Percentiles rank a stretch among this genome's conserved stretches.
phyloP scores from a whole-genome alignment of 2,797 vertebrate genomes.

The Mus minutoides region DNA sequence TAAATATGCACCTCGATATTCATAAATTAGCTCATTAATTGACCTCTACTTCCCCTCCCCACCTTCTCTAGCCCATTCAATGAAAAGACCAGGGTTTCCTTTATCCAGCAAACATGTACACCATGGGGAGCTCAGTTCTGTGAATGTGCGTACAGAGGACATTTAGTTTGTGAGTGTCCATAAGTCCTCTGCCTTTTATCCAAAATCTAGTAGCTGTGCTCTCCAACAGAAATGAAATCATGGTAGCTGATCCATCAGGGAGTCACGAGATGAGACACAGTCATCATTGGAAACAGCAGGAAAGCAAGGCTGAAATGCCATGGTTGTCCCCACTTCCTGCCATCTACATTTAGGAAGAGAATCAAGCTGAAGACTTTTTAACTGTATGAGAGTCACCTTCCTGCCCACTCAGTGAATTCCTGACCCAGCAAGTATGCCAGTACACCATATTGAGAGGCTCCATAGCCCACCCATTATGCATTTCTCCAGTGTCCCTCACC shows the following conservation, averaged over 20 bases:
- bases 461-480: neutral
- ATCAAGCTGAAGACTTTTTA: neutral
- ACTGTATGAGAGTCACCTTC: neutral
- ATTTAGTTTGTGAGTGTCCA: neutral
- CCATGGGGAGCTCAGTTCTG: neutral
- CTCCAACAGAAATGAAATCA: neutral
- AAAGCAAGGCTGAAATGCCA: neutral
- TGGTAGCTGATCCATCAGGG: neutral
- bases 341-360: neutral
- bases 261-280: neutral
- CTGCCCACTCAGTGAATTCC: neutral
- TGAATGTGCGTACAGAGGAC: neutral
- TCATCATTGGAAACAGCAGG: neutral
- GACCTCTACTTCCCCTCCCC: too few relatives aligned
- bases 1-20: neutral
- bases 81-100: neutral
- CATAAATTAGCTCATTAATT: neutral
- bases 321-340: neutral
- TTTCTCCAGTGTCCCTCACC: rapidly evolving
- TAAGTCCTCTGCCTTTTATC: neutral
- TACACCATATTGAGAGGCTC: neutral
- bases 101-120: neutral
- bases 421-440: neutral
- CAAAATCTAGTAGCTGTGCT: neutral
- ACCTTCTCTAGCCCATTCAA: neutral